Base-by-base conservation (phyloP, 2,113 vertebrate genomes). In the Microcebus tavaratra region DNA sequence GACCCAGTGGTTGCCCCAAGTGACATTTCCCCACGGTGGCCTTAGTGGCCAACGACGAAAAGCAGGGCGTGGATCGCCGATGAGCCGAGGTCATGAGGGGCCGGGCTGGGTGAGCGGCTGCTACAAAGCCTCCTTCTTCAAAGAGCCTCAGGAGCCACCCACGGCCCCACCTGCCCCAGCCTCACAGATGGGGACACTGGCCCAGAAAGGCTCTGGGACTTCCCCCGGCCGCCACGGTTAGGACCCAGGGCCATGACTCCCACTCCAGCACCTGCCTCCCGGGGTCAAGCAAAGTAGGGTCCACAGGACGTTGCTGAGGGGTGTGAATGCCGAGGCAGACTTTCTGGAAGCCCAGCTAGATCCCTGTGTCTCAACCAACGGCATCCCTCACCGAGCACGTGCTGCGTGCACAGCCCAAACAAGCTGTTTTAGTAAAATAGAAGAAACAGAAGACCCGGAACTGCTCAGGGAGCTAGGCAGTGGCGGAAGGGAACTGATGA, bases 81-180 rank as follows among this genome's bases (percentile, higher is more conserved):
- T 18, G n/a, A 18, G 65, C 25, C 50, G 42, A 45, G n/a, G 31
- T 67, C 6, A 0, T 0, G 10, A 1, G 3, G 21, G 11, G 13
- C 23, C 10, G 10, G 81, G 18, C 2, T 25, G 34, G n/a, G 39
- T 31, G 70, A 4, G 25, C 10, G 6, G 13, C n/a, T 48, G 21
- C 61, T 45, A 20, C 39, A 48, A 65, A 80, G 53, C 5, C 1
- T 2, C 89, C 42, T 31, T 14, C 63, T 61, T 67, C 1, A 36
- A 20, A 79, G 75, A 57, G 45, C 57, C 75, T 68, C 36, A 0
- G 78, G 75, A 85, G 36, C 53, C 76, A 48, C 14, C 2, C 21
- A 4, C 18, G 9, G 4, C 25, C 45, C 78, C 36, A 13, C 3
- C 42, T 48, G 48, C 9, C 48, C 1, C 55, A 4, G 5, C 9